A percentile compares a stretch with the other conserved stretches of the same genome.
These are phyloP conservation scores for Vipera latastei DNA, from an alignment of 2,797 vertebrate genomes.

Conservation along the genomic window DNA sequence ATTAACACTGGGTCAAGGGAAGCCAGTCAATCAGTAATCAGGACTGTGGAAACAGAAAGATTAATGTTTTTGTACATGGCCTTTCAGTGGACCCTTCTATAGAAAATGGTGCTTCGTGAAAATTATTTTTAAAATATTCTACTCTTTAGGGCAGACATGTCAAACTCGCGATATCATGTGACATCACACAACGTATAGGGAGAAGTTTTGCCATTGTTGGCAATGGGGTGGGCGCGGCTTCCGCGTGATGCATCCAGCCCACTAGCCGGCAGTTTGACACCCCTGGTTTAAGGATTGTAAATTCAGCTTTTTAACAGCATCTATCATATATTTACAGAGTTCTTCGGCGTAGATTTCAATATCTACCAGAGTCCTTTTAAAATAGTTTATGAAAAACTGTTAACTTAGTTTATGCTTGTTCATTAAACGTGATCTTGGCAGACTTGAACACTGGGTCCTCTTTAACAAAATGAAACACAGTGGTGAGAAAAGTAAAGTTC, in stretches of 20 bases:
- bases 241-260: no score
- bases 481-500: background rate
- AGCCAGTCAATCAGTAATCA: constrained; percentile 27
- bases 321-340: constrained; percentile 58
- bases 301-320: constrained; percentile 67
- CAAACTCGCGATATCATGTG: no score
- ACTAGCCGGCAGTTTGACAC: no score
- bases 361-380: constrained; percentile 60
- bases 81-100: constrained; percentile 57
- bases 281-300: constrained; percentile 54
- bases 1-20: background rate
- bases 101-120: constrained; percentile 68
- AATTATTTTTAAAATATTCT: constrained; percentile 67
- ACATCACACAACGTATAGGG: no score
- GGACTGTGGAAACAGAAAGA: constrained; percentile 17
- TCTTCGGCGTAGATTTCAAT: constrained; percentile 54
- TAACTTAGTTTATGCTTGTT: constrained; percentile 67
- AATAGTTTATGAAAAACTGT: constrained; percentile 68
- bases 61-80: constrained; percentile 54
- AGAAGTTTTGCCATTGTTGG: no score
- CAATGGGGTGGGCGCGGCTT: no score
- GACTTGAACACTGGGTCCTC: background rate
- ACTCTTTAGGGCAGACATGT: constrained; percentile 25
- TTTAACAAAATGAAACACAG: background rate
- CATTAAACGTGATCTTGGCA: constrained; percentile 50